Evolutionary conservation across 2,797 vertebrate species (phyloP), one percentile per base, ranked within the genome.

Genomic region (Neosilurus hyrtlii): DNA sequence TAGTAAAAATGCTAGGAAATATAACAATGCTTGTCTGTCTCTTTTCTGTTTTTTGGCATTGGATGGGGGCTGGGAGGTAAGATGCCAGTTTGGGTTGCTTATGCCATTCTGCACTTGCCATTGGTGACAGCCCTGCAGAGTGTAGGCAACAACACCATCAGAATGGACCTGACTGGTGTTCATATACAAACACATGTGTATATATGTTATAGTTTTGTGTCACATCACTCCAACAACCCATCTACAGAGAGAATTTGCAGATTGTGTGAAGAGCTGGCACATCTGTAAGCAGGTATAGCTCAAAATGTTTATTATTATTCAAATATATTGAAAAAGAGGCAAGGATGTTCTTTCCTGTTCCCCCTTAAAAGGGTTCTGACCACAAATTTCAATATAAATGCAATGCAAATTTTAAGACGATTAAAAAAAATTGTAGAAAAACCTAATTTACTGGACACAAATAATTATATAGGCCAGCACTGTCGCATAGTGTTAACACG

Each of bases 221-320:
- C 52, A 73, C 8, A 56, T 15, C 15, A 35, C 11, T 57, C 9
- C 72, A 56, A 10, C 16, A 30, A 56, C 26, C 15, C 16, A 57
- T 74, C 56, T 74, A 57, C 72, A 22, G 26, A 12, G 10, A 35
- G 8, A 56, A 22, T 20, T 20, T 57, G 16, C 16, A 3, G 26
- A 35, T 16, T n/a, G 1, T 12, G 52, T 30, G 9, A 30, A 56
- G 52, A 56, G 26, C 9, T 74, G 26, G 4, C 30, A 35, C 51
- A 30, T 26, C 11, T 72, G 49, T 52, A 54, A 73, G n/a, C 24
- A 54, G 24, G 14, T 56, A 18, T 54, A 3, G n/a, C 15, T 73
- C 37, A 93, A 84, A 94, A 94, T 20, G 94, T 95, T 24, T 94
- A 96, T 90, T 95, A 95, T 89, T 96, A 94, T 3, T 95, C 94